These are phyloP conservation scores for Tragelaphus buxtoni DNA, from an alignment of 2,113 vertebrate genomes.

Conservation along the genomic window DNA sequence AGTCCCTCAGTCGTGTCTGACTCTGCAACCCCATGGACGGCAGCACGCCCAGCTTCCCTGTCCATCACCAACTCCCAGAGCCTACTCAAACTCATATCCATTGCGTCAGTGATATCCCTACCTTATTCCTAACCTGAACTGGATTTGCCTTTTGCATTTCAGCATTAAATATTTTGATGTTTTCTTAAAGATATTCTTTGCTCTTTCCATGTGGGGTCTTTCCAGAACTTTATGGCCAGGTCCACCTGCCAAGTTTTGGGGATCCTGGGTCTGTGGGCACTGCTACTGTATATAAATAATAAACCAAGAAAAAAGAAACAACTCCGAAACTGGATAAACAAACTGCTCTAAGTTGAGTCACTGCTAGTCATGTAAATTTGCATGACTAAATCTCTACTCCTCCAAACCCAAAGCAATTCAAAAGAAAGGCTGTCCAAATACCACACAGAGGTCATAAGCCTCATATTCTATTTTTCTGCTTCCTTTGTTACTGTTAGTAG, in stretches of 20 bases:
- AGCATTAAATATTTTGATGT: background rate
- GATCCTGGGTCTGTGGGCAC: background rate
- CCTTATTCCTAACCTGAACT: background rate
- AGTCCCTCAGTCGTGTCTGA: too few species aligned
- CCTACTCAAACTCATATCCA: background rate
- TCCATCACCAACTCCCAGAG: background rate
- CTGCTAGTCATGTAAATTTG: background rate
- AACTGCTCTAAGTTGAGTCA: background rate
- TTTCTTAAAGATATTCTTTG: background rate
- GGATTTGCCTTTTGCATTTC: background rate
- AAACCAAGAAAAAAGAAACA: background rate
- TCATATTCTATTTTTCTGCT: background rate
- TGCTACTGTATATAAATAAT: background rate
- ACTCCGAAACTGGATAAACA: background rate
- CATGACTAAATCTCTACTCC: background rate
- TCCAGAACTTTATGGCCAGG: background rate
- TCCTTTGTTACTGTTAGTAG: background rate
- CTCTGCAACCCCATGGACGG: background rate
- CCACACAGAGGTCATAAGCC: background rate
- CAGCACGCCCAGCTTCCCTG: background rate
- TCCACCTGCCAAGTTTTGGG: background rate
- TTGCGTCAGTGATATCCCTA: background rate
- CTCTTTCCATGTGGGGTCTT: background rate
- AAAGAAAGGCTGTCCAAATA: background rate
- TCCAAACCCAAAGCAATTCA: background rate